Percentiles rank a stretch among this genome's conserved stretches.
phyloP scores from a whole-genome alignment of 1,140 invertebrate genomes.

The Bombus vancouverensis region DNA sequence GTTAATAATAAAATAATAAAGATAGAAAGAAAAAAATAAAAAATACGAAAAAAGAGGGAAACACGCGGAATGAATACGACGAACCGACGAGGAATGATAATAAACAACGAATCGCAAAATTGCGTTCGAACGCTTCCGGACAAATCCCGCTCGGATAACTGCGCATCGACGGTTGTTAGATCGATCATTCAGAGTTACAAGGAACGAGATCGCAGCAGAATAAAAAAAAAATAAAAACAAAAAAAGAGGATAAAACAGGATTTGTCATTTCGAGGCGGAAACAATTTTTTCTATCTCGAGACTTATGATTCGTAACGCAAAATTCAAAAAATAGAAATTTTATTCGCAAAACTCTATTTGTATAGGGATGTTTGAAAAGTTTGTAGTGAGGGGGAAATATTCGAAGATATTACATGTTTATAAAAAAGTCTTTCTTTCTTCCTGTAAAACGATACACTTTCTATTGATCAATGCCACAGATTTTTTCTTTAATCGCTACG shows the following conservation, averaged over 20 bases:
- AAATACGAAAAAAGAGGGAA: neutral
- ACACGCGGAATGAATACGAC: neutral
- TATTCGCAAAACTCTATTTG: neutral
- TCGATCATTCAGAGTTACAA: neutral
- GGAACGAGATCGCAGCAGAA: neutral
- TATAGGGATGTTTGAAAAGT: neutral
- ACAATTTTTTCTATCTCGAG: neutral
- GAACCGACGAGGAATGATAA: neutral
- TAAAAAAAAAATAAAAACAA: neutral
- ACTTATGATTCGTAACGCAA: neutral
- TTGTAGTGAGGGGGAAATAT: neutral
- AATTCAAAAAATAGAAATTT: neutral
- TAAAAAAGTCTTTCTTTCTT: neutral
- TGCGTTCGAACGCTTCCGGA: neutral
- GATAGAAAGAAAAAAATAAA: too few species aligned
- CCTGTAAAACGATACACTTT: too few species aligned
- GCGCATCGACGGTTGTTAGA: neutral
- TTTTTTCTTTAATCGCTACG: neutral
- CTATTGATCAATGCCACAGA: neutral
- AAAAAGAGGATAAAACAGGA: neutral
- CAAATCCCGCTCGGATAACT: neutral
- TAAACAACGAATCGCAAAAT: neutral
- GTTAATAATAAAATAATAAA: neutral
- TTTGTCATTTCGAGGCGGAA: neutral
- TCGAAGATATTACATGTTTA: neutral